Evolutionary conservation across 2,888 invertebrate genomes (phyloP).

Genomic region (Acronicta psi): DNA sequence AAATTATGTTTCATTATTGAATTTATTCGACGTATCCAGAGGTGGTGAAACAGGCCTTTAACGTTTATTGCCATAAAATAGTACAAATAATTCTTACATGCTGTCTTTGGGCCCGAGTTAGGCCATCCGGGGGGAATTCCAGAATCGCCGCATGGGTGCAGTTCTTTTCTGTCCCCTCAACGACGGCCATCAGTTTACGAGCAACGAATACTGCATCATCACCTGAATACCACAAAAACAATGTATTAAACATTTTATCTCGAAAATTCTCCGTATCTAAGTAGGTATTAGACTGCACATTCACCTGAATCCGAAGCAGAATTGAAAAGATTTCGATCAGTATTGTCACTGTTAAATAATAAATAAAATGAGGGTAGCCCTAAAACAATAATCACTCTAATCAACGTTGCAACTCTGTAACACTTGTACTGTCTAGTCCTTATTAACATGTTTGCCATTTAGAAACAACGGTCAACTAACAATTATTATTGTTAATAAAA

Average conservation of each 20-base stretch:
- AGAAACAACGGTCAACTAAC: constrained; percentile 45
- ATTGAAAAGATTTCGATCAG: constrained; percentile 22
- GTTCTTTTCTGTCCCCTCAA: constrained; percentile 74
- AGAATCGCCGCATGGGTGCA: constrained; percentile 93
- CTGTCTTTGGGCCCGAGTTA: constrained; percentile 91
- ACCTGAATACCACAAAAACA: constrained; percentile 35
- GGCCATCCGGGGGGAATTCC: constrained; percentile 94
- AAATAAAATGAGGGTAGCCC: constrained; percentile 76
- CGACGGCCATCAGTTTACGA: constrained; percentile 70
- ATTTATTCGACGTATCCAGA: too few relatives aligned
- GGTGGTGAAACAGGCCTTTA: too few relatives aligned
- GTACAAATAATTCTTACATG: constrained; percentile 68
- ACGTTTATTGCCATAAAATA: too few relatives aligned
- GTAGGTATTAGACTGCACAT: constrained; percentile 2
- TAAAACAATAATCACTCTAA: constrained; percentile 76
- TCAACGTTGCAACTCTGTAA: constrained; percentile 66
- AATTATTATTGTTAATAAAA: constrained; percentile 15
- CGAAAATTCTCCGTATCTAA: background rate
- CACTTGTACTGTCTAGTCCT: constrained; percentile 77
- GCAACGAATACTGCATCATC: constrained; percentile 45
- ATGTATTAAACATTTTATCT: background rate
- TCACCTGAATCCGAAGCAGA: constrained; percentile 58
- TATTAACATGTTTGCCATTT: constrained; percentile 84
- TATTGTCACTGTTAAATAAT: constrained; percentile 42
- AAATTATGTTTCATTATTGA: too few relatives aligned